Conservation (phyloP, 2,113 vertebrate species). For the Syrmaticus mikado region DNA sequence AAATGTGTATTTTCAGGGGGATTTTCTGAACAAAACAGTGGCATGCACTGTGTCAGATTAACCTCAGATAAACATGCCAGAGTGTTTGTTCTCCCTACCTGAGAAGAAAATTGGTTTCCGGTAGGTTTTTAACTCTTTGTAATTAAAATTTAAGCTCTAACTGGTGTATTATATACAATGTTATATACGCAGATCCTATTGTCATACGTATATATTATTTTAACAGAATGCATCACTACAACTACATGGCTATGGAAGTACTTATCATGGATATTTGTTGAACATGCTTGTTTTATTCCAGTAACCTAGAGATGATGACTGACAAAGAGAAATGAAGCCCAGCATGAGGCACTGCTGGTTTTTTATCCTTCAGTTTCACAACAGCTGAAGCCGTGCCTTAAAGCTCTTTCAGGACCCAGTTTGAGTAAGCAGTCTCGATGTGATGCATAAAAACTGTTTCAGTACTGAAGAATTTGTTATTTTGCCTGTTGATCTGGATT, state of each 20-base stretch:
- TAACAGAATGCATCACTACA: neutral
- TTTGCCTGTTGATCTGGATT: neutral
- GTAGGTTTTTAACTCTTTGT: neutral
- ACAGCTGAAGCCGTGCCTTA: neutral
- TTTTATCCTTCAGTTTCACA: neutral
- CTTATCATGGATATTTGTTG: neutral
- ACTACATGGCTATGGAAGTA: neutral
- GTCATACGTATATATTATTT: neutral
- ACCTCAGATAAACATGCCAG: neutral
- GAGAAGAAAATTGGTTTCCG: neutral
- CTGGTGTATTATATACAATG: neutral
- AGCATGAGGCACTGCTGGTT: neutral
- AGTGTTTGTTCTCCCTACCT: neutral
- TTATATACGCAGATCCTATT: neutral
- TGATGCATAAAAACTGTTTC: constrained; percentile 2
- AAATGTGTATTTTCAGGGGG: neutral
- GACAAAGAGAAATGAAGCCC: neutral
- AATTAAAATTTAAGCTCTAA: neutral
- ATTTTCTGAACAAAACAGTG: neutral
- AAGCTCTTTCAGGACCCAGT: neutral
- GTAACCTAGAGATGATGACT: neutral
- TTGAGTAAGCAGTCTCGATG: neutral
- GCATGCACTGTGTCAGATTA: neutral
- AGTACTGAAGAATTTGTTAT: neutral
- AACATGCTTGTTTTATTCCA: neutral